Percentiles rank a stretch among this genome's conserved stretches.
Conservation (phyloP, 2,797 vertebrate genomes). For the Smutsia gigantea region DNA sequence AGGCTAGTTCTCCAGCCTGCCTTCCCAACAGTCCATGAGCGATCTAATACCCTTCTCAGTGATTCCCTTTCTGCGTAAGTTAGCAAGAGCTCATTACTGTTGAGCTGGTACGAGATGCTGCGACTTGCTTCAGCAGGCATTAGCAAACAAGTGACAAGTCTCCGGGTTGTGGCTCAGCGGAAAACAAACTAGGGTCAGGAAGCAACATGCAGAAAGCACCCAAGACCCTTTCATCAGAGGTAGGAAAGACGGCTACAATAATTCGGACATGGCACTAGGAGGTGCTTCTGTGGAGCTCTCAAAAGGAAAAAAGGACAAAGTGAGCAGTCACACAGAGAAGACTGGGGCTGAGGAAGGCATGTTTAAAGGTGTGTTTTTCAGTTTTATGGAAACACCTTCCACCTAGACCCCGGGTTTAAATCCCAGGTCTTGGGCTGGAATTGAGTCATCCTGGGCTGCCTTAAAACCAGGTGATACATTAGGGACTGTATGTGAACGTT, state of each 20-base stretch:
- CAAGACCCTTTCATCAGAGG: background rate
- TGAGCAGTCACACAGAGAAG: background rate
- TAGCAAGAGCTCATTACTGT: background rate
- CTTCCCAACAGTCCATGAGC: background rate
- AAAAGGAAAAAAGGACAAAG: background rate
- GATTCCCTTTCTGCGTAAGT: background rate
- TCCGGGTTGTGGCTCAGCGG: background rate
- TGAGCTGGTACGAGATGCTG: background rate
- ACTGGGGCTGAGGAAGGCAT: background rate
- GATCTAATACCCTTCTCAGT: background rate
- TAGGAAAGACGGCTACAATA: background rate
- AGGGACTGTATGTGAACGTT: background rate
- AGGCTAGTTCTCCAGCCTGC: background rate
- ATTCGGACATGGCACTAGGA: background rate
- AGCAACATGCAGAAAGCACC: background rate
- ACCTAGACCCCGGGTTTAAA: background rate
- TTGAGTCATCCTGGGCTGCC: too few species aligned
- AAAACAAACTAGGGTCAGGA: background rate
- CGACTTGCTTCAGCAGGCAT: background rate
- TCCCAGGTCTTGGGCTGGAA: background rate
- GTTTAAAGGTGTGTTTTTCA: conserved; percentile 24
- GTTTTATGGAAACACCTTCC: background rate
- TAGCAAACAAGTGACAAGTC: conserved; percentile 13
- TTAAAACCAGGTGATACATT: conserved; percentile 2
- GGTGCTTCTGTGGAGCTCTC: background rate